Evolutionary conservation across 1,140 invertebrate genomes (phyloP), one percentile per base, ranked within the genome.

Genomic region (Solenopsis fugax): DNA sequence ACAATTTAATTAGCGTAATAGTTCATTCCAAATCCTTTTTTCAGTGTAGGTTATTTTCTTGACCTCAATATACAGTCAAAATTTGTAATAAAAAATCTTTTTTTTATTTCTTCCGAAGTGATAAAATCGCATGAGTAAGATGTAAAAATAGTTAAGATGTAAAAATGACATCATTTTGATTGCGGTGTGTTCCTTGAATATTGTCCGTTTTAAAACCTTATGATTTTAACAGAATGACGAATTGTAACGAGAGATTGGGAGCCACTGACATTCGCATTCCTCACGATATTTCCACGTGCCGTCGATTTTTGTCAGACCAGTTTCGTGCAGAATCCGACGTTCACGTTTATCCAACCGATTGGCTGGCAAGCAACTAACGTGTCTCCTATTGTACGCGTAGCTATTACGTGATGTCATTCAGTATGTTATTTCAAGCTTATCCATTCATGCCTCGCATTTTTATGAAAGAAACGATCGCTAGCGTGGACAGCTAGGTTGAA

Each of bases 381-480:
- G 10, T 84, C 54, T 58, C 18, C 80, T 34, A 62, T 84, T 78
- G 58, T 67, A 80, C 18, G 48, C 58, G 16, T 78, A 71, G 77
- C 45, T 52, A 37, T 87, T 84, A 84, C 45, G 54, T 81, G 78
- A 64, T 81, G 64, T 84, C 85, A 84, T 45, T 52, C 24, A 5
- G 50, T 13, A 45, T 13, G 77, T 84, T 84, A 71, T 72, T 87
- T 72, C 37, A 71, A 84, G 78, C 56, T 50, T 62, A 29, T 82
- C 37, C 85, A 84, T 81, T 87, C 85, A 62, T 64, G 54, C 64
- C 41, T 18, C 52, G 69, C 13, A 50, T 60, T 75, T 84, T 84
- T 73, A 48, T 50, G 80, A 84, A 48, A 62, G 45, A n/a, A n/a
- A n/a, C n/a, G n/a, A 50, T 4, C 67, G 9, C 18, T 16, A 9